Percentiles rank a stretch among this genome's conserved stretches.
phyloP scores from a whole-genome alignment of 2,113 vertebrate species.

The Chloropsis hardwickii region DNA sequence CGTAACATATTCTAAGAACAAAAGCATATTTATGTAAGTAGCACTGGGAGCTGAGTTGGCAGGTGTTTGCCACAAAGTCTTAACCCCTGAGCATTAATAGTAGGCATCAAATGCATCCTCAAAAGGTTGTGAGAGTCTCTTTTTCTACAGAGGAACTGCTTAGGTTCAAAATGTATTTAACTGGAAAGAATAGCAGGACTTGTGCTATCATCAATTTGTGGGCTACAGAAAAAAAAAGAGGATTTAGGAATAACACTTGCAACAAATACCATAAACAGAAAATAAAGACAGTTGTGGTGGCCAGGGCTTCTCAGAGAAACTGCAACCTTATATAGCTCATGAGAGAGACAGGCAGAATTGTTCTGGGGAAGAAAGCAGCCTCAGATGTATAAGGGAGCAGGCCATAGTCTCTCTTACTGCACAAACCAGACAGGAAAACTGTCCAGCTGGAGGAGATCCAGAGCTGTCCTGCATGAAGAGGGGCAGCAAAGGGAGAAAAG shows the following conservation, averaged over 20 bases:
- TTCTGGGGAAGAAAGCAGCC: neutral
- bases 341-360: neutral
- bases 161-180: conserved; percentile 4
- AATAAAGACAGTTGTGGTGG: neutral
- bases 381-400: neutral
- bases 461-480: neutral
- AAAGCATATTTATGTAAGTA: conserved; percentile 55
- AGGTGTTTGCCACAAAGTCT: conserved; percentile 28
- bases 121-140: neutral
- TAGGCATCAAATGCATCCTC: neutral
- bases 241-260: neutral
- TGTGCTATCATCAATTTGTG: neutral
- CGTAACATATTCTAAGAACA: conserved; percentile 22
- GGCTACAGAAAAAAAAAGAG: neutral
- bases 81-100: conserved; percentile 21
- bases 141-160: neutral
- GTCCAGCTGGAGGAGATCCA: neutral
- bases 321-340: neutral
- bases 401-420: neutral
- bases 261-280: neutral
- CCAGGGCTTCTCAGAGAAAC: neutral
- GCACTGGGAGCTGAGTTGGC: conserved; percentile 36
- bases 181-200: neutral
- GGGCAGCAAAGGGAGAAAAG: neutral
- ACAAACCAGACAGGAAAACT: neutral